Evolutionary conservation across 1,140 invertebrate species (phyloP).

Genomic region (Drosophila gunungcola): DNA sequence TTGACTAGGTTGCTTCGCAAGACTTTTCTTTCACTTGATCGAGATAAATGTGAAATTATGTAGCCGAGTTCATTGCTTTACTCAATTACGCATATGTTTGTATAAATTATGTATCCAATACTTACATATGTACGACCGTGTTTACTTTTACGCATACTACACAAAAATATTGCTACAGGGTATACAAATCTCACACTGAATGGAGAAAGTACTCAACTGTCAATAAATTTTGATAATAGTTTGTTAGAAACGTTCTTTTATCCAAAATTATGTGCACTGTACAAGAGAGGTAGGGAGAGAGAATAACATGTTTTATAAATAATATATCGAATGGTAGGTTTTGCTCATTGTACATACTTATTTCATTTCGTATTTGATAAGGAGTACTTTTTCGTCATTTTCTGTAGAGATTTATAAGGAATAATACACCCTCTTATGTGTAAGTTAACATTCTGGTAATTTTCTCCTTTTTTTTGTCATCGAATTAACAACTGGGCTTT

Average conservation of each 20-base stretch:
- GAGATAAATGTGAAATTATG: constrained; percentile 39
- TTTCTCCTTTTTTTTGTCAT: constrained; percentile 16
- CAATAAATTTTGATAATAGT: constrained; percentile 51
- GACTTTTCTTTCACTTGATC: constrained; percentile 35
- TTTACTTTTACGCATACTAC: constrained; percentile 42
- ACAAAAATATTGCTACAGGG: constrained; percentile 51
- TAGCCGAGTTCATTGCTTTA: constrained; percentile 43
- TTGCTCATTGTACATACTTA: constrained; percentile 76
- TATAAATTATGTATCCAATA: constrained; percentile 55
- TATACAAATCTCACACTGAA: constrained; percentile 45
- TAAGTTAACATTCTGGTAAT: constrained; percentile 12
- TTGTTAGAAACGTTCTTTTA: constrained; percentile 63
- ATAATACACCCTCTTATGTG: constrained; percentile 19
- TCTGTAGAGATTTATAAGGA: constrained; percentile 31
- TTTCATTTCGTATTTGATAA: constrained; percentile 72
- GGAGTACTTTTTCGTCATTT: constrained; percentile 55
- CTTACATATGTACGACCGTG: constrained; percentile 48
- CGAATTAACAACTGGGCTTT: constrained; percentile 13
- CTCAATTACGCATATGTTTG: constrained; percentile 50
- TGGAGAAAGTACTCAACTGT: constrained; percentile 36
- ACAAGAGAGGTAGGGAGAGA: constrained; percentile 21
- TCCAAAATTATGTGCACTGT: constrained; percentile 59
- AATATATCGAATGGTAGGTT: constrained; percentile 56
- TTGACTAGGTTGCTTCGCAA: constrained; percentile 59
- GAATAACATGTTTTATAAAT: constrained; percentile 46